These are phyloP conservation scores for Garrulus glandarius DNA, from an alignment of 2,797 vertebrate genomes.

Conservation along the genomic window DNA sequence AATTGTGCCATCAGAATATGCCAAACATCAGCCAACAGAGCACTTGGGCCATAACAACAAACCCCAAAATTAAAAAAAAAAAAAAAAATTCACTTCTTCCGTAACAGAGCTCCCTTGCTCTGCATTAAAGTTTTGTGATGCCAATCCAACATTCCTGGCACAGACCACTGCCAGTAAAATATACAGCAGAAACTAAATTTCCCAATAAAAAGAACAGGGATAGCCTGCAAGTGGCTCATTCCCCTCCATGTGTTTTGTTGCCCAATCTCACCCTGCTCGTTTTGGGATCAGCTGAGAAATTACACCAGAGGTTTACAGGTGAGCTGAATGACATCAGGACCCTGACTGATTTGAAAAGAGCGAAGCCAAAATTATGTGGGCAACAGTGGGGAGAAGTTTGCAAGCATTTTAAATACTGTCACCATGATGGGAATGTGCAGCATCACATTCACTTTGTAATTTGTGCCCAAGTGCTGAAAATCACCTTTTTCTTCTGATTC, in stretches of 20 bases:
- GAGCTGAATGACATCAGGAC: not conserved
- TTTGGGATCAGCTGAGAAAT: not conserved
- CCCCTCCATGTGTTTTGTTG: not conserved
- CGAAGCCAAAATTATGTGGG: not conserved
- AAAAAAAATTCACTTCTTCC: not conserved
- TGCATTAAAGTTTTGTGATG: not conserved
- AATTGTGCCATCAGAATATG: not conserved
- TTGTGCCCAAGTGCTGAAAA: not conserved
- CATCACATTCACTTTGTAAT: not conserved
- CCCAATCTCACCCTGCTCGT: not conserved
- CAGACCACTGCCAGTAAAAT: not conserved
- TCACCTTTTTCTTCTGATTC: not conserved
- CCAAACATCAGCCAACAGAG: not conserved
- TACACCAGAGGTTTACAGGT: not conserved
- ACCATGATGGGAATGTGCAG: not conserved
- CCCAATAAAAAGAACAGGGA: not conserved
- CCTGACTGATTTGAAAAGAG: not conserved
- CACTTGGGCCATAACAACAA: not conserved
- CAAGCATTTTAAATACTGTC: not conserved
- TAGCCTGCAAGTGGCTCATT: not conserved
- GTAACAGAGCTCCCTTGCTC: not conserved
- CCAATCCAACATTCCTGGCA: not conserved
- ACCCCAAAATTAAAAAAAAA: not conserved
- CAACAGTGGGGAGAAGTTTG: not conserved
- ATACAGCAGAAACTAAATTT: not conserved